Percentiles rank a stretch among this genome's conserved stretches.
Conservation (phyloP, 1,140 invertebrate species). For the Branchinecta lynchi region DNA sequence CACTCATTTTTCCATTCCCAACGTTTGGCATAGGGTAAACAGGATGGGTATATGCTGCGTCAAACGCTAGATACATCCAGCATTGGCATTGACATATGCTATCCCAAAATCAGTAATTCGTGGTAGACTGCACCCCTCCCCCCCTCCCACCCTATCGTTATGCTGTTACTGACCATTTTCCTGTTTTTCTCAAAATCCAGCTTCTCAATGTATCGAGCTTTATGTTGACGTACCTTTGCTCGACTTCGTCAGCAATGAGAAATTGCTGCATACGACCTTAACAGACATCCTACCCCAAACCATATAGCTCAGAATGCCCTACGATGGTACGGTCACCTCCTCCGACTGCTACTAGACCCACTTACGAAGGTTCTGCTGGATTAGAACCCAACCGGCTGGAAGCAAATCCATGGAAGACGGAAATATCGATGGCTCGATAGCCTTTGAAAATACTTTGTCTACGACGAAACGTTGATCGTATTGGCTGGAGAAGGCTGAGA, state of each 20-base stretch:
- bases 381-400: not conserved
- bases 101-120: no score
- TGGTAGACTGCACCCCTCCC: no score
- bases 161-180: no score
- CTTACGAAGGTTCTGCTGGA: not conserved
- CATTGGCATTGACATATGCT: no score
- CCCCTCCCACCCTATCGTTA: no score
- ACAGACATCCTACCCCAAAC: not conserved
- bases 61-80: no score
- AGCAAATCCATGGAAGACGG: not conserved
- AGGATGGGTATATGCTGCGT: no score
- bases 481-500: not conserved
- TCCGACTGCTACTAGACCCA: not conserved
- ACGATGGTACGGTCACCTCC: not conserved
- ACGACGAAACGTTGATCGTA: not conserved
- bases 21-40: no score
- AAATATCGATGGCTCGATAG: not conserved
- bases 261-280: not conserved
- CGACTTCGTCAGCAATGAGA: conserved; percentile 5
- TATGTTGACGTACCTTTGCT: no score
- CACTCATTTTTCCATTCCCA: no score
- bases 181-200: no score
- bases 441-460: not conserved
- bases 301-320: not conserved
- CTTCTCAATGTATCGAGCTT: no score